Base-by-base conservation (phyloP, 2,888 invertebrate genomes). In the Escarpia spicata region DNA sequence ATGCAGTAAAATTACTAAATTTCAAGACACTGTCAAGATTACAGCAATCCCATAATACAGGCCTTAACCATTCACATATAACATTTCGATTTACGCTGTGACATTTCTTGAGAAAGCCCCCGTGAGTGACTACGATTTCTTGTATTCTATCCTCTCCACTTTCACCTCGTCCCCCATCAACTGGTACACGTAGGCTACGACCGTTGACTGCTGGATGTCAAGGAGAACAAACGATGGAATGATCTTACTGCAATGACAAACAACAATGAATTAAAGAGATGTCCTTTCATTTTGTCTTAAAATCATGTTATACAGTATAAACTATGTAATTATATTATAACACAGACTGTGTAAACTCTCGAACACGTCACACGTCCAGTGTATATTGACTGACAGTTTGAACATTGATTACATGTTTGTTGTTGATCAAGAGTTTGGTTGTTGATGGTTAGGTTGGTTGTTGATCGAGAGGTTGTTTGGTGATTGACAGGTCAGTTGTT, bases 161-260 rank as follows among this genome's bases (percentile, higher is more conserved):
- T 99, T 99, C n/a, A 99, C 99, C 96, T 99, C 99, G 95, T 99
- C 99, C 3, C 98, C 98, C 91, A 99, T 98, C 92, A 99, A 97
- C 96, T 99, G 99, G 97, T 99, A 99, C 2, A 99, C 99, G 96
- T 99, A 99, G 0, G 99, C 99, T 15, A 99, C 99, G 43, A 99
- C 99, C 2, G 99, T 99, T 0, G 99, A 98, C 95, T 99, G 98
- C 97, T 99, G 99, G 94, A 99, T 99, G 96, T 99, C 99, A 98
- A 99, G 98, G 92, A 99, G 97, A 1, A 99, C 99, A 97, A 99
- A 99, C 0, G 99, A 99, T 92, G 99, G 99, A 92, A 98, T 98
- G 52, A 99, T 98, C 92, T 97, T 97, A 95, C 99, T 98, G 97
- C 93, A 97, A 75, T 0, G 26, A 75, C 15, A 52, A 52, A 52